Conservation (phyloP, 1,140 invertebrate genomes). For the Hyles euphorbiae region DNA sequence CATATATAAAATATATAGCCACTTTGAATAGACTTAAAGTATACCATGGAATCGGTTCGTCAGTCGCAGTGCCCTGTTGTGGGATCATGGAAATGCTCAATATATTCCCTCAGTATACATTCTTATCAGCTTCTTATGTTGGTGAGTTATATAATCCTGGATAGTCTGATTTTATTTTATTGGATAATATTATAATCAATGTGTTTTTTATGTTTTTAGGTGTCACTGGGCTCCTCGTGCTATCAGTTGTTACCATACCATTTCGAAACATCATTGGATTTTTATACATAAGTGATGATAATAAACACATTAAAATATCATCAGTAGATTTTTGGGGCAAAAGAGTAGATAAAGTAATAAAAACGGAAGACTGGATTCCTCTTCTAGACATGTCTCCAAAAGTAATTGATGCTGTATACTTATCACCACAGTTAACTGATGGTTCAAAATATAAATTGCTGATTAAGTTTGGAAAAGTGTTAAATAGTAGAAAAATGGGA, state of each 20-base stretch:
- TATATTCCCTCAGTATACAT: slow-evolving; percentile 34
- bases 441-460: slow-evolving; percentile 61
- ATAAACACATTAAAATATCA: slow-evolving; percentile 73
- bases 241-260: slow-evolving; percentile 55
- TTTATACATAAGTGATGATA: slow-evolving; percentile 75
- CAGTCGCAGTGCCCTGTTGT: slow-evolving; percentile 41
- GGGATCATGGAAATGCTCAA: slow-evolving; percentile 48
- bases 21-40: slow-evolving; percentile 59
- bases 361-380: slow-evolving; percentile 66
- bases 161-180: background rate
- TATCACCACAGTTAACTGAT: slow-evolving; percentile 49
- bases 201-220: slow-evolving; percentile 49
- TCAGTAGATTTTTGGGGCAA: slow-evolving; percentile 76
- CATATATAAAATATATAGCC: slow-evolving; percentile 51
- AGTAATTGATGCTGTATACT: slow-evolving; percentile 50
- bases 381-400: slow-evolving; percentile 56
- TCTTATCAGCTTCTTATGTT: slow-evolving; percentile 40
- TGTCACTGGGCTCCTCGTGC: slow-evolving; percentile 48
- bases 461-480: slow-evolving; percentile 51
- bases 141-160: slow-evolving; percentile 28
- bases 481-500: slow-evolving; percentile 48
- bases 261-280: slow-evolving; percentile 75
- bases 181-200: slow-evolving; percentile 6
- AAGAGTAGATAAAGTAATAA: slow-evolving; percentile 68
- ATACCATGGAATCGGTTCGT: slow-evolving; percentile 51